These are phyloP conservation scores for Hetaerina titia DNA, from an alignment of 2,888 invertebrate species.

Conservation along the genomic window DNA sequence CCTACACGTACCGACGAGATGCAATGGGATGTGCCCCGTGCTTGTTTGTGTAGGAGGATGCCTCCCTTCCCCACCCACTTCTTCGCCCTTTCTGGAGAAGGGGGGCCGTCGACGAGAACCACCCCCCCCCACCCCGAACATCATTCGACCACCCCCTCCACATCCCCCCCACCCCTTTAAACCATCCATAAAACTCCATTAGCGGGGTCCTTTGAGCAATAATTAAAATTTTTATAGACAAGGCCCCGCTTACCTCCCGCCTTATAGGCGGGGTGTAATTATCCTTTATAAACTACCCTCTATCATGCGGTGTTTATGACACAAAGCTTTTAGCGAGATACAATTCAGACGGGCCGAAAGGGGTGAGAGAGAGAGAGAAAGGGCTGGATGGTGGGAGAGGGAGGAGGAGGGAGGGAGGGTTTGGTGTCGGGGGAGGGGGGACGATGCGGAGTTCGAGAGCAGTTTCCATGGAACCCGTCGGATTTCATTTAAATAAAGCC, in stretches of 20 bases:
- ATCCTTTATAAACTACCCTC: conserved; percentile 63
- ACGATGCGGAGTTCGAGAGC: background rate
- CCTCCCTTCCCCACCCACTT: background rate
- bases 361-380: background rate
- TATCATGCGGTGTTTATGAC: conserved; percentile 37
- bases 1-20: too few species aligned
- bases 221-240: conserved; percentile 64
- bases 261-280: conserved; percentile 48
- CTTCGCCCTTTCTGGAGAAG: background rate
- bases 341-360: background rate
- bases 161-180: background rate
- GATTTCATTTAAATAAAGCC: background rate
- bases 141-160: background rate
- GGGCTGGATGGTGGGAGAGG: background rate
- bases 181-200: conserved; percentile 54
- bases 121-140: background rate
- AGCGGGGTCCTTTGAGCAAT: conserved; percentile 63
- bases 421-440: background rate
- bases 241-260: conserved; percentile 2
- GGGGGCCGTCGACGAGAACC: background rate
- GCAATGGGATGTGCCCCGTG: background rate
- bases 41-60: background rate
- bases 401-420: background rate
- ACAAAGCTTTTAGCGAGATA: conserved; percentile 61
- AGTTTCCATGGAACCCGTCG: background rate